Conservation (phyloP, 2,113 vertebrate species). For the Poecilia latipinna region DNA sequence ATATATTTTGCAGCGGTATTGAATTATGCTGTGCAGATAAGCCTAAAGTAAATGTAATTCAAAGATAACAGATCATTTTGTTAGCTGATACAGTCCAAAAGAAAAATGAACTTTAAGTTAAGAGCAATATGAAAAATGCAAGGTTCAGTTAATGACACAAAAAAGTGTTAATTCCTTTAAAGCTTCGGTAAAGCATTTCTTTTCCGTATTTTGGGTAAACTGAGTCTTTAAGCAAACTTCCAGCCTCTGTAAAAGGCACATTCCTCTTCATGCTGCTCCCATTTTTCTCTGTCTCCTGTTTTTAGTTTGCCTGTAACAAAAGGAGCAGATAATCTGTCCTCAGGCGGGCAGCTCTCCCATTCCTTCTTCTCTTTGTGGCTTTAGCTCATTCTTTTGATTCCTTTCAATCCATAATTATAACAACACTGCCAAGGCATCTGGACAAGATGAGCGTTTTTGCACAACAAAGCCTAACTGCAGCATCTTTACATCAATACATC, state of each 20-base stretch:
- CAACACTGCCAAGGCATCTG: constrained; percentile 51
- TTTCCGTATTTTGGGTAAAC: not conserved
- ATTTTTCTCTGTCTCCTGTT: constrained; percentile 36
- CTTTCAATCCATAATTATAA: constrained; percentile 68
- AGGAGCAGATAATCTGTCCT: constrained; percentile 67
- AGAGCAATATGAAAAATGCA: not conserved
- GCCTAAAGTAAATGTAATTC: too few species aligned
- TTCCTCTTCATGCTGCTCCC: constrained; percentile 30
- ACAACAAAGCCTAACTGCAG: constrained; percentile 33
- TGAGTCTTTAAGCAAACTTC: constrained; percentile 28
- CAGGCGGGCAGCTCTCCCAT: constrained; percentile 49
- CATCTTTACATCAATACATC: constrained; percentile 54
- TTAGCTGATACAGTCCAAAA: not conserved
- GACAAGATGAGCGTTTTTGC: constrained; percentile 48
- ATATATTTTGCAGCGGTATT: not conserved
- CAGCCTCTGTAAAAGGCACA: constrained; percentile 42
- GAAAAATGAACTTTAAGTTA: not conserved
- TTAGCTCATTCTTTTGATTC: constrained; percentile 55
- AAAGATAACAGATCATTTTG: not conserved
- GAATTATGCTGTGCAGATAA: too few species aligned
- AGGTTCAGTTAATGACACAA: not conserved
- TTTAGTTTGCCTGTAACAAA: constrained; percentile 53
- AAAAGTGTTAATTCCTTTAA: not conserved
- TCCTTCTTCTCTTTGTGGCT: constrained; percentile 56
- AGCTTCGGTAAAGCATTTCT: not conserved